phyloP scores from a whole-genome alignment of 2,888 invertebrate genomes.

The Erebia palarica region DNA sequence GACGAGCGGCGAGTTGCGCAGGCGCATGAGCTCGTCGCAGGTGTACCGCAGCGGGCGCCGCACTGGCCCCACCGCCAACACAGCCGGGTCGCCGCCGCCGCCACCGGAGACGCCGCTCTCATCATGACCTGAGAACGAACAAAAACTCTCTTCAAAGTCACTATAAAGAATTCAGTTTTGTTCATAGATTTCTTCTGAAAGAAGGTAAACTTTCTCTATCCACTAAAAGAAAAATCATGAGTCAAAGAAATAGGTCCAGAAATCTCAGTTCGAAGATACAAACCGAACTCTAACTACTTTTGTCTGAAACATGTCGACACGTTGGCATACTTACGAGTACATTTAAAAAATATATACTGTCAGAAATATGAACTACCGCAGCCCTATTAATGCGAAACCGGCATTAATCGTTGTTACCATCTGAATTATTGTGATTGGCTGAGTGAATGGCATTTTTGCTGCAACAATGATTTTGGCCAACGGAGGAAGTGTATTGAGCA shows the following conservation, averaged over 20 bases:
- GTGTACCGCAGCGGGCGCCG: slow-evolving; percentile 81
- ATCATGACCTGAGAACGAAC: slow-evolving; percentile 47
- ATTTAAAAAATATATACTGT: too few relatives aligned
- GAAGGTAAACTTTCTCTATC: too few relatives aligned
- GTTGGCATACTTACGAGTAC: too few relatives aligned
- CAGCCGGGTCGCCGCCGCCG: slow-evolving; percentile 80
- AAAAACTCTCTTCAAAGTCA: not conserved
- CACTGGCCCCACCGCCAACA: slow-evolving; percentile 79
- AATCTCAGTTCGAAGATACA: too few relatives aligned
- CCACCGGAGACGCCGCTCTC: slow-evolving; percentile 61
- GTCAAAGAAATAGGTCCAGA: too few relatives aligned
- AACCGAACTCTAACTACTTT: too few relatives aligned
- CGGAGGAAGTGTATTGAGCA: not conserved
- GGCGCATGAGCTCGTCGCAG: slow-evolving; percentile 87
- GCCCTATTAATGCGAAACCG: too few relatives aligned
- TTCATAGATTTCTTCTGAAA: too few relatives aligned
- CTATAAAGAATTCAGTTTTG: too few relatives aligned
- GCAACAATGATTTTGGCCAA: not conserved
- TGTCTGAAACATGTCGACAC: too few relatives aligned
- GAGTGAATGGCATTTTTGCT: not conserved
- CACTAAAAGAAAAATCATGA: too few relatives aligned
- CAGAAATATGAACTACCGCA: too few relatives aligned
- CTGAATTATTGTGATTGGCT: not conserved
- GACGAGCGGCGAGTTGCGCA: slow-evolving; percentile 87
- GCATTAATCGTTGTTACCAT: not conserved